Percentiles rank a stretch among this genome's conserved stretches.
These are phyloP conservation scores for Emys orbicularis DNA, from an alignment of 2,797 vertebrate species.

Conservation along the genomic window DNA sequence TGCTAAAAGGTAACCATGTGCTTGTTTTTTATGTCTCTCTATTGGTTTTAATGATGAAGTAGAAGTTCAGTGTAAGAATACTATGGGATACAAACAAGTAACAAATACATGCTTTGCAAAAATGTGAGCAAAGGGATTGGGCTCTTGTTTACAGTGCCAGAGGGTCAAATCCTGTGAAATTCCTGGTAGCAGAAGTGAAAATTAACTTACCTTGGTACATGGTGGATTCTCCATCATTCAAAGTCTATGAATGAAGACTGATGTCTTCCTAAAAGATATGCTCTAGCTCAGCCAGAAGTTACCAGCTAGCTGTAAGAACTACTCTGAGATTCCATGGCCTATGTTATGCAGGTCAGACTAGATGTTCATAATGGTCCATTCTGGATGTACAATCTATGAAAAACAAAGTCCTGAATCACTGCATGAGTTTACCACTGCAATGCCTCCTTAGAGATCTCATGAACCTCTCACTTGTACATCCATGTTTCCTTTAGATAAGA, in stretches of 20 bases:
- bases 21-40: not conserved
- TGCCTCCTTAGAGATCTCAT: not conserved
- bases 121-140: rapidly evolving
- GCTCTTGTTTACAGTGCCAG: not conserved
- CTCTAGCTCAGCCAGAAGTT: not conserved
- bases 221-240: not conserved
- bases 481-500: not conserved
- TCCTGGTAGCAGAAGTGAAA: not conserved
- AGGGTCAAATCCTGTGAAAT: not conserved
- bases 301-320: not conserved
- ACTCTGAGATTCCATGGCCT: not conserved
- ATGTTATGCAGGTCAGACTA: not conserved
- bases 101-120: constrained; percentile 17
- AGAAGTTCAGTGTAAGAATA: constrained; percentile 10
- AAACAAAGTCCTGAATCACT: not conserved
- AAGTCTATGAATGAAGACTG: not conserved
- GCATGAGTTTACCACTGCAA: not conserved
- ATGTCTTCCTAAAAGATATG: not conserved
- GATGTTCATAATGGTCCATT: rapidly evolving
- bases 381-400: not conserved
- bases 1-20: not conserved
- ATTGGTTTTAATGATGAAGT: constrained; percentile 22
- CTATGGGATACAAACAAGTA: constrained; percentile 55
- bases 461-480: not conserved
- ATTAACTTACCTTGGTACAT: not conserved